Percentiles rank a stretch among this genome's conserved stretches.
Evolutionary conservation across 2,113 vertebrate genomes (phyloP).

Genomic region (Pica pica): DNA sequence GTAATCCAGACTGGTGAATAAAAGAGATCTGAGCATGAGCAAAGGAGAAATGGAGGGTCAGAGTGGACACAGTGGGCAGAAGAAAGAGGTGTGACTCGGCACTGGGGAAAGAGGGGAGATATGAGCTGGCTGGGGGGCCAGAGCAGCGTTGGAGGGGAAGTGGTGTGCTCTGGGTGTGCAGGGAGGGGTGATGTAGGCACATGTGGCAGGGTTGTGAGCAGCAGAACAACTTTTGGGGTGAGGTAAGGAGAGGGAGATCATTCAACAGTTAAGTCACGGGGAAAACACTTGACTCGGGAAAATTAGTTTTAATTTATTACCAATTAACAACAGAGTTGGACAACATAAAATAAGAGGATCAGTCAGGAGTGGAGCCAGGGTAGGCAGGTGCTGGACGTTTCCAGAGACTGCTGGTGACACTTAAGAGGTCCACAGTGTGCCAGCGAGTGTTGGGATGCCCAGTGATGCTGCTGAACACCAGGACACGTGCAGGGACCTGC

Average conservation of each 20-base stretch:
- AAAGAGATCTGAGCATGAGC: not conserved
- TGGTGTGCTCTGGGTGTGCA: not conserved
- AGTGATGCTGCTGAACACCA: not conserved
- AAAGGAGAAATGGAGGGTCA: not conserved
- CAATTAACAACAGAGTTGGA: not conserved
- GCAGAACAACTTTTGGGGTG: not conserved
- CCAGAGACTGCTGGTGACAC: not conserved
- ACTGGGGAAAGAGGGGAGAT: not conserved
- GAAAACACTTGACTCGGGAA: not conserved
- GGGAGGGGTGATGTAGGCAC: not conserved
- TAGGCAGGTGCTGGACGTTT: not conserved
- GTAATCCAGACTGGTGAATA: not conserved
- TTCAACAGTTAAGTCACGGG: not conserved
- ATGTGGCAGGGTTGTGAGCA: not conserved
- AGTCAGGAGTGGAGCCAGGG: not conserved
- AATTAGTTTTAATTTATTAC: not conserved
- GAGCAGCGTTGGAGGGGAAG: not conserved
- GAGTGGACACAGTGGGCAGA: not conserved
- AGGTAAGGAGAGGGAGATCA: not conserved
- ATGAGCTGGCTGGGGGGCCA: rapidly evolving
- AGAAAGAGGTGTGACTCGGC: not conserved
- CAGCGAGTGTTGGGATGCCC: not conserved
- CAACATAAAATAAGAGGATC: not conserved
- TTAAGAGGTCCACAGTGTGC: not conserved
- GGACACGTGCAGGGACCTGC: not conserved